phyloP scores from a whole-genome alignment of 1,140 invertebrate species.

The Colletes latitarsis region DNA sequence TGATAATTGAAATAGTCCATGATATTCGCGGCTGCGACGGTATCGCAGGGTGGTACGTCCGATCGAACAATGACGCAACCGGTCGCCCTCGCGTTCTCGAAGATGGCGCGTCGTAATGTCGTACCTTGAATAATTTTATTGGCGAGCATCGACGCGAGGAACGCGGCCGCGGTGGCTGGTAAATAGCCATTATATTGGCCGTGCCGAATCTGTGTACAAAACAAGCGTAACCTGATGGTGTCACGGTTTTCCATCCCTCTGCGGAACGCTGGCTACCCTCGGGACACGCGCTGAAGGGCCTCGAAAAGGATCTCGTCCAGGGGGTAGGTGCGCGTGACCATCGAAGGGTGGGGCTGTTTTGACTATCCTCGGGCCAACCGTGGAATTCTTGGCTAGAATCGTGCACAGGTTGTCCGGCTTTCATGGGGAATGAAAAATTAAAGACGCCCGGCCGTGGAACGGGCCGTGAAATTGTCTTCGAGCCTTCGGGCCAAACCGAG shows the following conservation, averaged over 20 bases:
- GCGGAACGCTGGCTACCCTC: background rate
- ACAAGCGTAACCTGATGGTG: constrained; percentile 75
- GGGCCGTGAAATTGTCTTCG: constrained; percentile 44
- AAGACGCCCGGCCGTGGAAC: constrained; percentile 18
- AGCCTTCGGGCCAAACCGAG: background rate
- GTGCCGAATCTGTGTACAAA: constrained; percentile 76
- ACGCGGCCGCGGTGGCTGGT: constrained; percentile 20
- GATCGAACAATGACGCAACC: constrained; percentile 27
- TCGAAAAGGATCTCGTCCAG: constrained; percentile 32
- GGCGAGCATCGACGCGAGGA: constrained; percentile 36
- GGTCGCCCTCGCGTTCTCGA: background rate
- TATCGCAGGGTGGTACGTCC: background rate
- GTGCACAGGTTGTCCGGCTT: constrained; percentile 4
- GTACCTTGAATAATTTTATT: constrained; percentile 79
- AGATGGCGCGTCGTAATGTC: constrained; percentile 64
- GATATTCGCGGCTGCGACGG: constrained; percentile 26
- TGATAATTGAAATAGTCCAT: constrained; percentile 75
- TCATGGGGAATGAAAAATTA: constrained; percentile 58
- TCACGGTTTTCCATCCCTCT: constrained; percentile 67
- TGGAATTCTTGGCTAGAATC: constrained; percentile 31
- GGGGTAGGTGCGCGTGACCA: constrained; percentile 19
- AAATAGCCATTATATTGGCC: constrained; percentile 77
- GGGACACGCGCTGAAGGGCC: constrained; percentile 54
- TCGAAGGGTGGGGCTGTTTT: constrained; percentile 65
- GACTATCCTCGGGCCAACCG: constrained; percentile 47